These are phyloP conservation scores for honey bee (Apis mellifera) DNA, from an alignment of 1,140 invertebrate genomes.

Conservation along the genomic window DNA sequence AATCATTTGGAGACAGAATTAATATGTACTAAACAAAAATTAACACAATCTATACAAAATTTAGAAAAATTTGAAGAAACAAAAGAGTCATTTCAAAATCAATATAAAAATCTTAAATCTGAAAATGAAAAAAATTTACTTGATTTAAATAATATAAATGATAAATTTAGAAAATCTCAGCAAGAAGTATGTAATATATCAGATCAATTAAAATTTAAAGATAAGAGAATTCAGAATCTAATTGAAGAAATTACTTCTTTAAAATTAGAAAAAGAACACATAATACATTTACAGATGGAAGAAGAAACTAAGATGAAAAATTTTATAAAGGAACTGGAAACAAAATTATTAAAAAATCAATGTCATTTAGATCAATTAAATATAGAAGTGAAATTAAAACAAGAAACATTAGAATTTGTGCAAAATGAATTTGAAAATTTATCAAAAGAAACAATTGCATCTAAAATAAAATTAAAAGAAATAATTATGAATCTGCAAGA, in stretches of 20 bases:
- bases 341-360: constrained; percentile 31
- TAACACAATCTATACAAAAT: constrained; percentile 25
- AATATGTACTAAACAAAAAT: constrained; percentile 26
- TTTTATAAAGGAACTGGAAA: constrained; percentile 54
- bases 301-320: constrained; percentile 42
- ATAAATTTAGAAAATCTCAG: constrained; percentile 36
- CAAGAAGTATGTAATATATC: constrained; percentile 21
- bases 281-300: constrained; percentile 32
- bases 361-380: constrained; percentile 56
- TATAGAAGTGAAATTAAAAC: constrained; percentile 66
- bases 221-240: constrained; percentile 31
- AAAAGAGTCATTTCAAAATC: constrained; percentile 23
- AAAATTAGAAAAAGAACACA: constrained; percentile 40
- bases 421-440: constrained; percentile 64
- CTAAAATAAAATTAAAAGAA: constrained; percentile 71
- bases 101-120: constrained; percentile 5
- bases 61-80: constrained; percentile 21
- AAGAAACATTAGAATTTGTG: constrained; percentile 61
- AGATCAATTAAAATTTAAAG: constrained; percentile 35
- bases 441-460: constrained; percentile 60
- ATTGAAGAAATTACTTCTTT: constrained; percentile 23
- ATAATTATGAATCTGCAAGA: constrained; percentile 71
- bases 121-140: constrained; percentile 41
- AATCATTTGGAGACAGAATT: constrained; percentile 33
- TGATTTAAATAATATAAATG: constrained; percentile 32